Conservation (phyloP, 2,888 invertebrate species). For the Scaptomyza reducta region DNA sequence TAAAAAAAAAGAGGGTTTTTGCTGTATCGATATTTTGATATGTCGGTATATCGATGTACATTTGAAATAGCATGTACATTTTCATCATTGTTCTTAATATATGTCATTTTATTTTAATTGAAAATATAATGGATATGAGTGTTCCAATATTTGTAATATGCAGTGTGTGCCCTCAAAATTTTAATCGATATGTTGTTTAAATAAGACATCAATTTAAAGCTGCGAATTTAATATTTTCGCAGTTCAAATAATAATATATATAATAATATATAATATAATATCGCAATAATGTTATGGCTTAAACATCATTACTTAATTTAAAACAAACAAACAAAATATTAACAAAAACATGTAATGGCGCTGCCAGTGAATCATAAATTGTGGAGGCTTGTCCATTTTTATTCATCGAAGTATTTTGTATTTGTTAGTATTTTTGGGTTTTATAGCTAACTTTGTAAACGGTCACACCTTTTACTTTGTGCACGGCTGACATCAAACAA, state of each 20-base stretch:
- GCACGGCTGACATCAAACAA: neutral
- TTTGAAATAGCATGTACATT: too few species aligned
- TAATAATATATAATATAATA: too few species aligned
- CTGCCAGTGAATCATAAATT: neutral
- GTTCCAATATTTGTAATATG: too few species aligned
- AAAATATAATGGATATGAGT: too few species aligned
- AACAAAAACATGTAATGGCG: neutral
- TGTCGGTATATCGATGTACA: neutral
- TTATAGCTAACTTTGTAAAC: fast-evolving
- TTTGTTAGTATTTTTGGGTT: neutral
- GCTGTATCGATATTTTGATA: conserved; percentile 2
- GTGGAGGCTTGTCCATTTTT: neutral
- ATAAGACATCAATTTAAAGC: too few species aligned
- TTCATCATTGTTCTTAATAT: too few species aligned
- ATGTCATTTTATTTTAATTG: too few species aligned
- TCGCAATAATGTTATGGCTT: neutral
- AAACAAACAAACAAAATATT: neutral
- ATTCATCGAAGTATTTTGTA: neutral
- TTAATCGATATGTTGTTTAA: too few species aligned
- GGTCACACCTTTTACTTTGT: conserved; percentile 6
- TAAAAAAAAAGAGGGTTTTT: neutral
- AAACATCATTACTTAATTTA: neutral
- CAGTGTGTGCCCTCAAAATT: too few species aligned
- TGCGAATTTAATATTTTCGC: too few species aligned
- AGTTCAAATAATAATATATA: too few species aligned